Evolutionary conservation across 2,113 vertebrate species (phyloP), one percentile per base, ranked within the genome.

Genomic region (Xerus inauris): DNA sequence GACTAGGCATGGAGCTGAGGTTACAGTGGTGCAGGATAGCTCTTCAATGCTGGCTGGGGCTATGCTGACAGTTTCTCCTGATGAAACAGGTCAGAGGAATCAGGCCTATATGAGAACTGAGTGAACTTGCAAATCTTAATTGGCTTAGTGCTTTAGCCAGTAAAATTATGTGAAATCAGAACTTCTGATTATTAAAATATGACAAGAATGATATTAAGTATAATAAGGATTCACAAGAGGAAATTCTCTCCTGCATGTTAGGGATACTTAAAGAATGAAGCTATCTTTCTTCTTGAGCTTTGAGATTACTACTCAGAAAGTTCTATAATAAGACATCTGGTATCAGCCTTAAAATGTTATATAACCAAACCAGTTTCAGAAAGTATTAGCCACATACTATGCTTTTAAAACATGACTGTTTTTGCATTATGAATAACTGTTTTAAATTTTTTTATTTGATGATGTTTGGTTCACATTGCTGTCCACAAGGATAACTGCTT

Each of bases 281-380:
- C 16, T 8, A 0, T 65, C 8, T 72, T 92, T 84, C n/a, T 86
- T 86, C 12, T 51, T 49, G 17, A 22, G 28, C 28, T 71, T 75
- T 54, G 24, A 8, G n/a, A 57, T 22, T 45, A 71, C n/a, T 32
- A 9, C 77, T 65, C 20, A 80, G 59, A 49, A 72, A 81, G 5
- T 8, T 67, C 51, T 17, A 69, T 22, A 57, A 12, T 30, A 93
- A 91, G 64, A 20, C 13, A 11, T 81, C 20, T 84, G 40, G 47
- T 6, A 86, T 67, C 30, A 40, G 24, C 38, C 54, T 85, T 81
- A 67, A 85, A 91, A 71, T 75, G 12, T 49, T 57, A 81, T 12
- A 73, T 76, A 38, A 64, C 24, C 40, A 65, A 82, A 26, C 89
- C 17, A 87, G 12, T 80, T 89, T 49, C 6, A 42, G 69, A 94